phyloP scores from a whole-genome alignment of 1,140 invertebrate genomes.

The Berghia stephanieae region DNA sequence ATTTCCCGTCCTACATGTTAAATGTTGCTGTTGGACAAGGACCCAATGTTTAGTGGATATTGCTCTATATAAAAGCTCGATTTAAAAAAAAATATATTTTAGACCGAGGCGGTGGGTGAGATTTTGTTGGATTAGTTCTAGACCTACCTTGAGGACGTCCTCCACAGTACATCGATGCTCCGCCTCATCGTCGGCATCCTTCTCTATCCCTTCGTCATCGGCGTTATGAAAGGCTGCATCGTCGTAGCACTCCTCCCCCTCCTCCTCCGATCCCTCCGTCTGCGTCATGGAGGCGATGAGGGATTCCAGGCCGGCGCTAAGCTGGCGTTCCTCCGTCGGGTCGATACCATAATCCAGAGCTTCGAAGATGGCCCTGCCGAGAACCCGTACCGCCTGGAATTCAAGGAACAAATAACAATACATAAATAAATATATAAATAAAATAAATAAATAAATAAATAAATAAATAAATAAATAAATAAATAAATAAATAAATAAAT shows the following conservation, averaged over 20 bases:
- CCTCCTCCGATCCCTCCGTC: conserved; percentile 40
- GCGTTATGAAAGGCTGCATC: conserved; percentile 34
- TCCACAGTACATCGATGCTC: conserved; percentile 50
- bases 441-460: too few relatives aligned
- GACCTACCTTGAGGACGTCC: conserved; percentile 60
- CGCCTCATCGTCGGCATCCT: conserved; percentile 47
- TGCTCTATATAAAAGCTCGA: too few relatives aligned
- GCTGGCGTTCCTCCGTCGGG: conserved; percentile 83
- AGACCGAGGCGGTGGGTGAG: too few relatives aligned
- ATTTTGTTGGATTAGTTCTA: too few relatives aligned
- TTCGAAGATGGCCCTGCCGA: conserved; percentile 84
- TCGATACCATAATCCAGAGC: conserved; percentile 86
- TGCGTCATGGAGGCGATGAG: conserved; percentile 85
- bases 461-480: too few relatives aligned
- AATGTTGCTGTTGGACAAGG: too few relatives aligned
- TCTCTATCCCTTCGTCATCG: conserved; percentile 62
- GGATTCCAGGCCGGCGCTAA: conserved; percentile 84
- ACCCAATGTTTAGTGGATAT: too few relatives aligned
- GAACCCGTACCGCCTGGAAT: conserved; percentile 80
- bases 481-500: too few relatives aligned
- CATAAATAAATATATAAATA: too few relatives aligned
- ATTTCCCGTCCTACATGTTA: too few relatives aligned
- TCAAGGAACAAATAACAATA: too few relatives aligned
- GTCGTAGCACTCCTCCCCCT: conserved; percentile 37
- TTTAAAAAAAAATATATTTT: too few relatives aligned